These are phyloP conservation scores for Eumacrocentrus americanus DNA, from an alignment of 2,888 invertebrate genomes.

Conservation along the genomic window DNA sequence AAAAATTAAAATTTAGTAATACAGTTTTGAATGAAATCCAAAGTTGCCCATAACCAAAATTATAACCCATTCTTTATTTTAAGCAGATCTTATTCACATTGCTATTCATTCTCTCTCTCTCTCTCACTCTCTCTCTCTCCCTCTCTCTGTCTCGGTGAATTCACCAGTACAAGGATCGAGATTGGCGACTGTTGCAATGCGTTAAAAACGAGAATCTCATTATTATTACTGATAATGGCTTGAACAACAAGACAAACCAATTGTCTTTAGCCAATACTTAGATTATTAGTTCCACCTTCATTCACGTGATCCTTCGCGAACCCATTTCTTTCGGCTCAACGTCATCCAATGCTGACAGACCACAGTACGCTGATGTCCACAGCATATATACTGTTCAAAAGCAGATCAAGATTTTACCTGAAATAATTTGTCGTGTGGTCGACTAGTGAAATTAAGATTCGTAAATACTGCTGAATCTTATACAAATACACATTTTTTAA, in stretches of 20 bases:
- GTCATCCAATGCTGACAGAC: slow-evolving; percentile 84
- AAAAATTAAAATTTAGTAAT: too few relatives aligned
- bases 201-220: slow-evolving; percentile 84
- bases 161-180: slow-evolving; percentile 80
- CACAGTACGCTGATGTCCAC: slow-evolving; percentile 81
- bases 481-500: slow-evolving; percentile 74
- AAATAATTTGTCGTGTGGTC: slow-evolving; percentile 73
- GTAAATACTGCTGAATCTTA: slow-evolving; percentile 77
- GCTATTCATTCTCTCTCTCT: too few relatives aligned
- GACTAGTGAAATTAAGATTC: slow-evolving; percentile 70
- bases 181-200: slow-evolving; percentile 94
- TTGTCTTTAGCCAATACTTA: slow-evolving; percentile 90
- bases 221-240: slow-evolving; percentile 83
- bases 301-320: slow-evolving; percentile 72
- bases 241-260: slow-evolving; percentile 88
- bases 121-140: too few relatives aligned
- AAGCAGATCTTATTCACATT: too few relatives aligned
- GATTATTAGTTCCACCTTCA: slow-evolving; percentile 75
- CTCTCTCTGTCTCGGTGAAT: slow-evolving; percentile 66
- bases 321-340: slow-evolving; percentile 75
- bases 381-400: slow-evolving; percentile 79
- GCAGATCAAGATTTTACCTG: slow-evolving; percentile 90
- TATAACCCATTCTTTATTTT: too few relatives aligned
- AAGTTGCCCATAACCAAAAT: too few relatives aligned
- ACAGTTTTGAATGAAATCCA: too few relatives aligned